Conservation (phyloP, 2,797 vertebrate species). For the Alouatta caraya region DNA sequence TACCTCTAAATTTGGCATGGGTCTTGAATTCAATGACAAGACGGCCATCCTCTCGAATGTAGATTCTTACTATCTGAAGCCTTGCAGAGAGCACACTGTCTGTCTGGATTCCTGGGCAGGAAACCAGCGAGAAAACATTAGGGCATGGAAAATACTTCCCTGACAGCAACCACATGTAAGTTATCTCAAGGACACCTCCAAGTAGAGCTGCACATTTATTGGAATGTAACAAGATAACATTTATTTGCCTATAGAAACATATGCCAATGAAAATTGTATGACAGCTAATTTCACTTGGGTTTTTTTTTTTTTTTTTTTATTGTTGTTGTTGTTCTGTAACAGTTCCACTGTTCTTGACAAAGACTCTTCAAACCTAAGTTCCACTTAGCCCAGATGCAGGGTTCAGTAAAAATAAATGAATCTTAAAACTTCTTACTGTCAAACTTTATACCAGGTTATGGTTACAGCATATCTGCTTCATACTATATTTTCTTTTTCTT, state of each 20-base stretch:
- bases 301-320: neutral
- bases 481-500: neutral
- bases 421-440: neutral
- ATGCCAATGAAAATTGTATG: neutral
- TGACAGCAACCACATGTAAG: neutral
- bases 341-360: neutral
- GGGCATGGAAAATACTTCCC: neutral
- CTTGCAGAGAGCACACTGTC: constrained; percentile 97
- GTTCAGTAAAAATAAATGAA: neutral
- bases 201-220: neutral
- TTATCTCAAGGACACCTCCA: neutral
- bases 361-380: neutral
- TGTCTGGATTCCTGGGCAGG: constrained; percentile 93
- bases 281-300: neutral
- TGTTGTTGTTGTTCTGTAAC: neutral
- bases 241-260: neutral
- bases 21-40: constrained; percentile 99
- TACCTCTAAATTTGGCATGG: constrained; percentile 98
- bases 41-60: constrained; percentile 95
- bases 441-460: neutral
- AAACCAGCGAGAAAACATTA: neutral
- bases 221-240: neutral
- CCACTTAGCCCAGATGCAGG: neutral
- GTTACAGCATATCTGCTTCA: neutral
- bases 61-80: constrained; percentile 98